A percentile compares a stretch with the other conserved stretches of the same genome.
Conservation (phyloP, 2,113 vertebrate species). For the Suncus etruscus region DNA sequence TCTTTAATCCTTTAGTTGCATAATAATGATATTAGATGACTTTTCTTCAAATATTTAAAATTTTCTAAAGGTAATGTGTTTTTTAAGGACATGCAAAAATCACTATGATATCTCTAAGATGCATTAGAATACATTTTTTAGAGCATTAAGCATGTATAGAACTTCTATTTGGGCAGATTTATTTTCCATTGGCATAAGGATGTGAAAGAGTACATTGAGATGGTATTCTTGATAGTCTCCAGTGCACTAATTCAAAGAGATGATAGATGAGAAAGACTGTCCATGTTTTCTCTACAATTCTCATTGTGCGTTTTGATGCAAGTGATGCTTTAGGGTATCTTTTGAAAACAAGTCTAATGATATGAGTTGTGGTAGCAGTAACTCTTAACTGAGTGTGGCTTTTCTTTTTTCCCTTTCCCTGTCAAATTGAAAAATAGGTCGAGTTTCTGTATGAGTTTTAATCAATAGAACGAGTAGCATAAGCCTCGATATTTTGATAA, state of each 20-base stretch:
- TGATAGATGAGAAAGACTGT: background rate
- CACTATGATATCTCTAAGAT: background rate
- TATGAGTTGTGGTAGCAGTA: background rate
- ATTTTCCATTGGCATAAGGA: background rate
- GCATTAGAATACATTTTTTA: background rate
- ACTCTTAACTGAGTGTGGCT: background rate
- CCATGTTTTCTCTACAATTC: background rate
- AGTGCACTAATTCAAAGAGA: background rate
- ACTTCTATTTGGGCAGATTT: background rate
- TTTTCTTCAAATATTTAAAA: background rate
- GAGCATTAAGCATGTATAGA: background rate
- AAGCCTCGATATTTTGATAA: background rate
- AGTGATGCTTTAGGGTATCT: background rate
- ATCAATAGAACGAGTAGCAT: background rate
- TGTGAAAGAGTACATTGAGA: background rate
- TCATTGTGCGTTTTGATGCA: background rate
- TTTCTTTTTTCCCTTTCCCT: constrained; percentile 23
- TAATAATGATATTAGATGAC: background rate
- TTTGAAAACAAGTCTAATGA: background rate
- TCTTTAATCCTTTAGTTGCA: background rate
- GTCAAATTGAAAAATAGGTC: constrained; percentile 17
- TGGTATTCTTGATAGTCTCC: background rate
- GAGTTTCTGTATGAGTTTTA: background rate
- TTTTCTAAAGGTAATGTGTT: background rate
- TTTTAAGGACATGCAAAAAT: background rate